Base-by-base conservation (phyloP, 2,113 vertebrate genomes). In the Syrrhaptes paradoxus region DNA sequence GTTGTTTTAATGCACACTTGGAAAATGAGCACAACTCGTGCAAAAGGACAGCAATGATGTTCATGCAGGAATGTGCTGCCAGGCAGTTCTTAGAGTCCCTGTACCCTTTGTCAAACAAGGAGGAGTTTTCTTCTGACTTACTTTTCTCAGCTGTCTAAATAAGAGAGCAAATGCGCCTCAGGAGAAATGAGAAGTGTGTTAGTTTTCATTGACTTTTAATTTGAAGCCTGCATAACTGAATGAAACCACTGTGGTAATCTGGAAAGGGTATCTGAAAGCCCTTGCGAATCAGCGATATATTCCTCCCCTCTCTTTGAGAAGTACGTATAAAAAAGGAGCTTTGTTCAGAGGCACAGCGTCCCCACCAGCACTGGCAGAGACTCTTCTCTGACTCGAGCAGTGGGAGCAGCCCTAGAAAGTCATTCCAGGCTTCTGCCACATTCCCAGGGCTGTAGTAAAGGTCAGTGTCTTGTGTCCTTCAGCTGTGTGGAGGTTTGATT, bases 161-260 rank as follows among this genome's bases (percentile, higher is more conserved):
- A 55, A 57, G 68, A 68, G 65, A 85, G 36, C 45, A 72, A 88
- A 70, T 10, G 25, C 0, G 2, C 55, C 75, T 85, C 78, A 16
- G 76, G 93, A 87, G 77, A 85, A 86, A 81, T 29, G 29, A 84
- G 85, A 86, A 90, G 57, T 25, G 17, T 75, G 65, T 79, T 87
- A 67, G 65, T 75, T 94, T 86, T 96, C 85, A 81, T 91, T 92
- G 93, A 74, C 93, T 86, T 92, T 54, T 84, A 74, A 95, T 96
- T 71, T 93, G 80, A 85, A 94, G 86, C 26, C 88, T 52, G 20
- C 4, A 3, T 29, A 80, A 55, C 76, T 89, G 85, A 94, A 85
- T 86, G 79, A 94, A 93, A 54, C 25, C 68, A 41, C 85, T 90
- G 90, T 81, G 46, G 61, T 80, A 46, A 57, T 57, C 57, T 92